Evolutionary conservation across 2,888 invertebrate species (phyloP).

Genomic region (Drosophila robusta): DNA sequence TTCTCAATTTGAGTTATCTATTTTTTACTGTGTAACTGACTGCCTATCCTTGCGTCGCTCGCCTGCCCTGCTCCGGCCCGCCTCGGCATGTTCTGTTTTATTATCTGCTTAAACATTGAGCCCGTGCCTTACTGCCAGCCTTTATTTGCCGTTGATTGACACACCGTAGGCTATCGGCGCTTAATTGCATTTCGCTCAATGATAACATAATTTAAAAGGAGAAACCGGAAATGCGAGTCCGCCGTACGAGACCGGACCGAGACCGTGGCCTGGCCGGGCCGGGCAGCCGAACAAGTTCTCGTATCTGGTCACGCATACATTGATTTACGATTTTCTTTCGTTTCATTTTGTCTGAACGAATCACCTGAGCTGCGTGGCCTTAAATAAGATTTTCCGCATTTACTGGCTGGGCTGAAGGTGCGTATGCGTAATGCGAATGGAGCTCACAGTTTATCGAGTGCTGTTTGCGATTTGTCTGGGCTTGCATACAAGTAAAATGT

Average conservation of each 20-base stretch:
- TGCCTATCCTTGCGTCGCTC: neutral
- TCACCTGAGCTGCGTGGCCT: conserved; percentile 10
- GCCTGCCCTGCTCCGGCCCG: neutral
- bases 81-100: conserved; percentile 42
- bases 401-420: conserved; percentile 34
- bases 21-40: neutral
- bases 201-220: conserved; percentile 78
- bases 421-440: conserved; percentile 47
- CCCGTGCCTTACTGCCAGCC: conserved; percentile 33
- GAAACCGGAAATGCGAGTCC: conserved; percentile 60
- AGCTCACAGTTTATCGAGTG: conserved; percentile 5
- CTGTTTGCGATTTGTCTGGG: conserved; percentile 2
- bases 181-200: conserved; percentile 83
- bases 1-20: no score
- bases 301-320: conserved; percentile 30
- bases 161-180: conserved; percentile 80
- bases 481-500: conserved; percentile 9
- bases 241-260: conserved; percentile 1
- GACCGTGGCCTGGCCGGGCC: neutral
- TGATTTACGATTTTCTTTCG: conserved; percentile 61
- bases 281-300: neutral
- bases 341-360: conserved; percentile 15
- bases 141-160: conserved; percentile 77
- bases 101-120: conserved; percentile 70
- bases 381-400: conserved; percentile 20